These are phyloP conservation scores for Bolborhynchus lineola DNA, from an alignment of 2,113 vertebrate species.

Conservation along the genomic window DNA sequence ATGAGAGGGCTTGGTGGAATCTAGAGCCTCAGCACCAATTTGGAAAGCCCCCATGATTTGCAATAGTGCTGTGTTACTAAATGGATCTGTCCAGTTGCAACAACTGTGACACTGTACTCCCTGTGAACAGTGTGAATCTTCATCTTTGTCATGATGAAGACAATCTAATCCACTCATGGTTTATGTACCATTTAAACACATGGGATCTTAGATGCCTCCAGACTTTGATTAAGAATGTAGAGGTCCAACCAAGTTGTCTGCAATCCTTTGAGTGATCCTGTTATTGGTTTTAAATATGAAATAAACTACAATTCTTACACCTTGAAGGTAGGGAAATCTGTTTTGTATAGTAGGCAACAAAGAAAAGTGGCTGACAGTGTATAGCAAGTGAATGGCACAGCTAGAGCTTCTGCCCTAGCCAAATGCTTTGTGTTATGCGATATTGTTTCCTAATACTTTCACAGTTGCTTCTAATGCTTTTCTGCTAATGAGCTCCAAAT, in stretches of 20 bases:
- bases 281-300: background rate
- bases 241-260: background rate
- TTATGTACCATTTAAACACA: background rate
- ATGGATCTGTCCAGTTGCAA: background rate
- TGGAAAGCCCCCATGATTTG: background rate
- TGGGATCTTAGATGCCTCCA: rapidly evolving
- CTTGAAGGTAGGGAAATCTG: background rate
- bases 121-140: background rate
- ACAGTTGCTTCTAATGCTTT: background rate
- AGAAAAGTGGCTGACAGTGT: background rate
- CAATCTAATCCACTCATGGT: background rate
- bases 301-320: background rate
- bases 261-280: background rate
- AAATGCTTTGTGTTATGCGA: background rate
- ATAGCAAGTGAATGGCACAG: background rate
- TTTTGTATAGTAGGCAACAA: background rate
- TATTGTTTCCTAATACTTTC: background rate
- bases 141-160: rapidly evolving
- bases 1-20: background rate
- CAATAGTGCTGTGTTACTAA: background rate
- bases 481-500: conserved; percentile 16
- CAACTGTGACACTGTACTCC: background rate
- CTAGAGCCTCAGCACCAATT: background rate
- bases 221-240: background rate
- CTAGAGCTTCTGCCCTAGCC: background rate